These are phyloP conservation scores for Chelonoidis abingdonii DNA, from an alignment of 2,113 vertebrate species.

Conservation along the genomic window DNA sequence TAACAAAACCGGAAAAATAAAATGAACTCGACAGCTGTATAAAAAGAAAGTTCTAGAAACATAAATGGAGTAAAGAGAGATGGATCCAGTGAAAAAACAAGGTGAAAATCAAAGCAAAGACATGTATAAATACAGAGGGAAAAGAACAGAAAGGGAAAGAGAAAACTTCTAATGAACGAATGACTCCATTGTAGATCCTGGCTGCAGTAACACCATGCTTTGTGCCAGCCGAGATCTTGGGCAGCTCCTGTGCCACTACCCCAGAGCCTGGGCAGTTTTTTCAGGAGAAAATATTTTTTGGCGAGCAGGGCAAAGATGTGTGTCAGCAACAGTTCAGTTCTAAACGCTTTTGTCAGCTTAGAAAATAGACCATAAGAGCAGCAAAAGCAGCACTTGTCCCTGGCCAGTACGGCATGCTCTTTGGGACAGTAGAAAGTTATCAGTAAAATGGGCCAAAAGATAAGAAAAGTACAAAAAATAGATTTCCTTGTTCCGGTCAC, in stretches of 20 bases:
- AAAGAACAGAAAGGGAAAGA: not conserved
- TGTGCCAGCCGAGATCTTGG: not conserved
- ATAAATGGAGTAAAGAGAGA: not conserved
- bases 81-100: not conserved
- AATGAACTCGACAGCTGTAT: not conserved
- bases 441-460: not conserved
- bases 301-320: not conserved
- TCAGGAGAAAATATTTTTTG: not conserved
- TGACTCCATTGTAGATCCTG: not conserved
- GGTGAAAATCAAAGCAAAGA: not conserved
- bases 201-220: not conserved
- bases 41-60: not conserved
- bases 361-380: not conserved
- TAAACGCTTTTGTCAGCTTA: not conserved
- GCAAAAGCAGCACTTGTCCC: not conserved
- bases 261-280: not conserved
- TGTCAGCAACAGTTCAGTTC: not conserved
- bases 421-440: not conserved
- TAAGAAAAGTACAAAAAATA: not conserved
- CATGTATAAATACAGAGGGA: not conserved
- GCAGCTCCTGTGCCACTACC: not conserved
- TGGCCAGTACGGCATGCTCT: not conserved
- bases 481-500: not conserved
- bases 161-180: not conserved
- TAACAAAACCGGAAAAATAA: not conserved